Base-by-base conservation (phyloP, 2,113 vertebrate species). In the Proterorhinus semilunaris region DNA sequence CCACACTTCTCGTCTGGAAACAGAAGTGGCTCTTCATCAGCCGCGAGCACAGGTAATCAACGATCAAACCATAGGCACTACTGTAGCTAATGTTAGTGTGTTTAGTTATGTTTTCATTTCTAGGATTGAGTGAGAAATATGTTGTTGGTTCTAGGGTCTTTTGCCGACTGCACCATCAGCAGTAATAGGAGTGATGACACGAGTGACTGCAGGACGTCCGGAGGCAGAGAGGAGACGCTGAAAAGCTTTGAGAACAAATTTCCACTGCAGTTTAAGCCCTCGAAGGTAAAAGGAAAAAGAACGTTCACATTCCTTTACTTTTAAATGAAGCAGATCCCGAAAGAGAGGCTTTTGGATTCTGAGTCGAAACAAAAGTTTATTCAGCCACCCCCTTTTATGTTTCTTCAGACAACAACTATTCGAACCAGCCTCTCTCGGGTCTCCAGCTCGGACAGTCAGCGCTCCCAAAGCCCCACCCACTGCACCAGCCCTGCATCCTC, bases 161-260 rank as follows among this genome's bases (percentile, higher is more conserved):
- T 92, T 66, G 90, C 95, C 76, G 96, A 96, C 71, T 93, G 93
- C 52, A 93, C 94, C 75, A 94, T 95, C 85, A 94, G 92, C 73
- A 96, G 95, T 82, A 97, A 95, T 89, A 94, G 91, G 86, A 96
- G 94, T 17, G 95, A 97, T 27, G 91, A 92, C 68, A 95, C 94
- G 75, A 67, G 93, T 75, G 95, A 96, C 17, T 89, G 82, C 75
- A 89, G 84, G 51, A 94, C 94, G 64, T 91, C 93, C 8, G 93
- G 94, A 63, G 93, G 94, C 78, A 94, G 92, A 74, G 97, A 98
- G 36, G 97, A 98, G 80, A 98, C 97, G 69, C 95, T 98, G 86
- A 96, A 98, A 83, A 95, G 94, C 83, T 92, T 94, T 4, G 88
- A 89, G 69, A 92, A 93, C 79, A 96, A 94, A 85, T 82, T 96